Evolutionary conservation across 2,888 invertebrate genomes (phyloP), one percentile per base, ranked within the genome.

Genomic region (Agrilus mali): DNA sequence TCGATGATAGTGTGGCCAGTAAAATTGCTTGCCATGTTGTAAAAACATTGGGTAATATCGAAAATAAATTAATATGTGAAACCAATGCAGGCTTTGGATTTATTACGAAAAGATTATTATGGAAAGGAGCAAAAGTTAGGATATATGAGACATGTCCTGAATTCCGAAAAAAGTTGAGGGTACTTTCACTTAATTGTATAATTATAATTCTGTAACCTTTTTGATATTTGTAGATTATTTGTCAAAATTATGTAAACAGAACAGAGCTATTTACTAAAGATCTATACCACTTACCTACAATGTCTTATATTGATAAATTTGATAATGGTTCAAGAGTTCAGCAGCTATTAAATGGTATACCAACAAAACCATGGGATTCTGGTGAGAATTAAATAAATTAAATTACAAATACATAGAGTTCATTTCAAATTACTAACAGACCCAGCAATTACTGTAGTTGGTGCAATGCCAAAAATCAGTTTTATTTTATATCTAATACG

Each of bases 51-150:
- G 12, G 36, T n/a, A 33, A 42, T 17, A 48, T 53, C 45, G 46
- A 42, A 14, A 45, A 54, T 15, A 57, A 57, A 38, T 65, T 71
- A 3, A 57, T 80, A 13, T 63, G 79, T n/a, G 85, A 86, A 67
- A 68, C 80, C 0, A 81, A 80, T 65, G 79, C 85, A 1, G 85
- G 85, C 0, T 64, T 77, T 35, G 82, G 85, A 0, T 61, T 77
- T 15, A 60, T 85, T 39, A 78, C 80, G 2, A 60, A 69, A 50
- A 69, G 78, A 51, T 58, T 86, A 31, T 60, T 84, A 4, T 57
- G 71, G 7, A 49, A 50, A 51, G 70, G 69, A 14, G 62, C 74
- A 20, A 65, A 69, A 7, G 64, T 85, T 12, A 64, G 77, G 46
- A 55, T 82, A 44, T 77, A 75, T 56, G 86, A 86, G 64, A 55